phyloP scores from a whole-genome alignment of 2,113 vertebrate genomes.

The Ciconia stormi region DNA sequence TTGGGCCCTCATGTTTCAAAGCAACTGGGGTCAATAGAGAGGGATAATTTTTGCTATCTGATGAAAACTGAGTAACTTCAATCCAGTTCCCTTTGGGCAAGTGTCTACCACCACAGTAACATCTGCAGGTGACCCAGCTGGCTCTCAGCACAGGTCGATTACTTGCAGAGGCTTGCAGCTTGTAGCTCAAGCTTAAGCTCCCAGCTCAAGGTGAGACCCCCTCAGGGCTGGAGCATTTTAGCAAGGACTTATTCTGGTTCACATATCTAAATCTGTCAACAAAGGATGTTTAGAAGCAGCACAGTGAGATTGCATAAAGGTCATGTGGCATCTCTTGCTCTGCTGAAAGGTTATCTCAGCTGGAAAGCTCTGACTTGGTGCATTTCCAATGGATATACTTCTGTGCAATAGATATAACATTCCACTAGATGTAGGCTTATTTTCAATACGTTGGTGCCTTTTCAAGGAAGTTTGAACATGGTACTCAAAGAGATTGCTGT shows the following conservation, averaged over 20 bases:
- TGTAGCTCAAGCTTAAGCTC: background rate
- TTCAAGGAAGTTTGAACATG: background rate
- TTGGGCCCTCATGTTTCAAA: background rate
- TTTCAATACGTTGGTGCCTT: background rate
- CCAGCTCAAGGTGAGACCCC: background rate
- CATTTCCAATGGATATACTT: background rate
- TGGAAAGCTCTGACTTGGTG: background rate
- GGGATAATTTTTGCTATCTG: slow-evolving; percentile 17
- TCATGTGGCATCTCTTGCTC: background rate
- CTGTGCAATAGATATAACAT: background rate
- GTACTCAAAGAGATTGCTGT: background rate
- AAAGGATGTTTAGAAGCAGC: background rate
- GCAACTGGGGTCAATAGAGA: background rate
- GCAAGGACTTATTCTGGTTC: background rate
- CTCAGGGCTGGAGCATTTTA: background rate
- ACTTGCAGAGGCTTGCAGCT: slow-evolving; percentile 8
- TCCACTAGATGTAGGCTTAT: background rate
- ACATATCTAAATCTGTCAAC: background rate
- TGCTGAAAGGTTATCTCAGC: background rate
- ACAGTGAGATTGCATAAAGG: background rate
- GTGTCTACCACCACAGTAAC: background rate
- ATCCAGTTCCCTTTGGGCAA: background rate
- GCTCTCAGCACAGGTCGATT: background rate
- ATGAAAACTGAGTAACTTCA: background rate
- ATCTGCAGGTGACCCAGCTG: background rate